These are phyloP conservation scores for Seira musarum DNA, from an alignment of 2,888 invertebrate genomes.

Conservation along the genomic window DNA sequence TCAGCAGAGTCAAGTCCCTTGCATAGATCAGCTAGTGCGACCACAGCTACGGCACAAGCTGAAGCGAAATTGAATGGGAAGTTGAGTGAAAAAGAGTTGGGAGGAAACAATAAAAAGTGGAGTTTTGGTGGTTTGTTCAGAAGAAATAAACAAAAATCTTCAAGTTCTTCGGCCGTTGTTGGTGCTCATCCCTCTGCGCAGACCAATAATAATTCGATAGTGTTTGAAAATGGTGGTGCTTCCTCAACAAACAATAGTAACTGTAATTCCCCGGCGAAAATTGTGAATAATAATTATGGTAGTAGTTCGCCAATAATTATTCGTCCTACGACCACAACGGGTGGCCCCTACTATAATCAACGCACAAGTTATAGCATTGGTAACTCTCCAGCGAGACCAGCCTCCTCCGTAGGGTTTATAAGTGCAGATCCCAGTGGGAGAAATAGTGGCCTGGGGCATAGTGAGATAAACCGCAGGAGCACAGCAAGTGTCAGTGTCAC, in stretches of 20 bases:
- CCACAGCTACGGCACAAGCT: conserved; percentile 30
- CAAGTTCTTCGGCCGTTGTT: no score
- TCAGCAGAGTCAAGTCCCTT: conserved; percentile 61
- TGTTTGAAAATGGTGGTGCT: conserved; percentile 11
- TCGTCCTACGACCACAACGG: background rate
- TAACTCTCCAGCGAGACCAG: conserved; percentile 38
- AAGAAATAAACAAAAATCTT: conserved; percentile 72
- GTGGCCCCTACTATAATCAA: background rate
- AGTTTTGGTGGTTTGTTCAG: conserved; percentile 85
- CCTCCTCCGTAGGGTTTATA: conserved; percentile 42
- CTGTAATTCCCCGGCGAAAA: conserved; percentile 35
- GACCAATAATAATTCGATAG: conserved; percentile 45
- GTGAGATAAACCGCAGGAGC: conserved; percentile 26
- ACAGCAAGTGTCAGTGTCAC: conserved; percentile 10
- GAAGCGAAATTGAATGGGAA: conserved; percentile 27
- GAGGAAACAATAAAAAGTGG: conserved; percentile 80
- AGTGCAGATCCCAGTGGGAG: conserved; percentile 25
- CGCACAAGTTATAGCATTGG: no score
- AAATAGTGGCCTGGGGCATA: conserved; percentile 15
- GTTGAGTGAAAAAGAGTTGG: conserved; percentile 74
- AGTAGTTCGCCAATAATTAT: conserved; percentile 21
- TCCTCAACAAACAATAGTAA: conserved; percentile 34
- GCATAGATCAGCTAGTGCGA: conserved; percentile 39
- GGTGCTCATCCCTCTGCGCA: background rate
- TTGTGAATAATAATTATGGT: conserved; percentile 53